A percentile compares a stretch with the other conserved stretches of the same genome.
Evolutionary conservation across 2,113 vertebrate species (phyloP).

Genomic region (Brevimyrus niger): DNA sequence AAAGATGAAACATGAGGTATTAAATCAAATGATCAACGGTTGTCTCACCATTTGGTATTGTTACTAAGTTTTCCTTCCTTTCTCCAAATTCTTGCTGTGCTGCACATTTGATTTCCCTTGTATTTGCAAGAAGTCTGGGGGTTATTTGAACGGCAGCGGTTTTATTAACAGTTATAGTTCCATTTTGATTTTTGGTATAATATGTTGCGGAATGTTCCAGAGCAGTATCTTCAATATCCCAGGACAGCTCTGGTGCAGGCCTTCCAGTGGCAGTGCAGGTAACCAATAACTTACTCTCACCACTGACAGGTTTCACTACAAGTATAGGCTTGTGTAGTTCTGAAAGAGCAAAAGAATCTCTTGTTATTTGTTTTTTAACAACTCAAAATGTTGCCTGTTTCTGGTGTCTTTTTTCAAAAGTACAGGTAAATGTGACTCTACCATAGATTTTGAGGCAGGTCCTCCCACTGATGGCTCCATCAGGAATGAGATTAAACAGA

Average conservation of each 20-base stretch:
- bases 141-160: constrained; percentile 16
- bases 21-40: neutral
- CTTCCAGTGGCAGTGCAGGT: constrained; percentile 39
- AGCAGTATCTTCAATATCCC: neutral
- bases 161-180: constrained; percentile 27
- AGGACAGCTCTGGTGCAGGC: constrained; percentile 32
- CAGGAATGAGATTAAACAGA: constrained; percentile 30
- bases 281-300: neutral
- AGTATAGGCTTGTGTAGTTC: constrained; percentile 37
- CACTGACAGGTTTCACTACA: neutral
- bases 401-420: neutral
- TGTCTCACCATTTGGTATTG: neutral
- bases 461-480: neutral
- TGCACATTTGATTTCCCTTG: constrained; percentile 24
- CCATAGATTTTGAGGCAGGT: constrained; percentile 36
- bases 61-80: neutral
- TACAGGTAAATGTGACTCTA: constrained; percentile 10
- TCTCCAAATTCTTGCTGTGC: neutral
- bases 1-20: neutral
- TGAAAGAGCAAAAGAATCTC: neutral
- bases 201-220: neutral
- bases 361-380: too few relatives aligned
- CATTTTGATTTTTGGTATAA: constrained; percentile 18
- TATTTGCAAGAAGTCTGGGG: fast-evolving
- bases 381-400: too few relatives aligned